Evolutionary conservation across 1,140 invertebrate species (phyloP).

Genomic region (Cherax quadricarinatus): DNA sequence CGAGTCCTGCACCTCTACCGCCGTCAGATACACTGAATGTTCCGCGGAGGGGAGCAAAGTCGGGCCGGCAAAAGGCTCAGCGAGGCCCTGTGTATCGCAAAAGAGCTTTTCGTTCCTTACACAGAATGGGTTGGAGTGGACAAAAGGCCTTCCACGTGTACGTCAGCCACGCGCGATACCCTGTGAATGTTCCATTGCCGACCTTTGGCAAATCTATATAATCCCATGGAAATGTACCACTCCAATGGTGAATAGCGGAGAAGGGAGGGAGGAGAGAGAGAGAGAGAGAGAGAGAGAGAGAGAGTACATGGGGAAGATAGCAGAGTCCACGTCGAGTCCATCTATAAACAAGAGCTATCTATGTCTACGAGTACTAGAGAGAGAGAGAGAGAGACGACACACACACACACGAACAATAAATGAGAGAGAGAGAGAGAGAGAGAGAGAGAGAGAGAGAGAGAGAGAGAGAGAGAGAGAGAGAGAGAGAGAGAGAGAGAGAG

Average conservation of each 20-base stretch:
- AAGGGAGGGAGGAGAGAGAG: background rate
- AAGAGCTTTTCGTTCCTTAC: constrained; percentile 55
- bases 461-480: background rate
- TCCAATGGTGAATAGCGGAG: constrained; percentile 31
- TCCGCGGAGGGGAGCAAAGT: background rate
- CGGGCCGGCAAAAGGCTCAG: background rate
- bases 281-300: background rate
- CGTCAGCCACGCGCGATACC: constrained; percentile 15
- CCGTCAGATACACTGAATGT: constrained; percentile 50
- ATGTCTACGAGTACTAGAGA: too few species aligned
- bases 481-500: too few species aligned
- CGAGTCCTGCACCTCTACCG: constrained; percentile 29
- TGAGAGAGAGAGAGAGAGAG: background rate
- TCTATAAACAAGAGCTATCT: too few species aligned
- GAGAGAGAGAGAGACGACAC: too few species aligned
- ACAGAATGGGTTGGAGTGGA: constrained; percentile 55
- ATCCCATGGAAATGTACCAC: constrained; percentile 53
- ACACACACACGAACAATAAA: too few species aligned
- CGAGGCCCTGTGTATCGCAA: constrained; percentile 23
- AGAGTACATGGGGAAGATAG: background rate
- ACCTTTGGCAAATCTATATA: constrained; percentile 58
- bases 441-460: background rate
- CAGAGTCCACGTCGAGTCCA: background rate
- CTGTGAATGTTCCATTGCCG: constrained; percentile 47
- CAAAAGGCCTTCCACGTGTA: constrained; percentile 43